phyloP scores from a whole-genome alignment of 2,888 invertebrate species.

The Geotrupes spiniger region DNA sequence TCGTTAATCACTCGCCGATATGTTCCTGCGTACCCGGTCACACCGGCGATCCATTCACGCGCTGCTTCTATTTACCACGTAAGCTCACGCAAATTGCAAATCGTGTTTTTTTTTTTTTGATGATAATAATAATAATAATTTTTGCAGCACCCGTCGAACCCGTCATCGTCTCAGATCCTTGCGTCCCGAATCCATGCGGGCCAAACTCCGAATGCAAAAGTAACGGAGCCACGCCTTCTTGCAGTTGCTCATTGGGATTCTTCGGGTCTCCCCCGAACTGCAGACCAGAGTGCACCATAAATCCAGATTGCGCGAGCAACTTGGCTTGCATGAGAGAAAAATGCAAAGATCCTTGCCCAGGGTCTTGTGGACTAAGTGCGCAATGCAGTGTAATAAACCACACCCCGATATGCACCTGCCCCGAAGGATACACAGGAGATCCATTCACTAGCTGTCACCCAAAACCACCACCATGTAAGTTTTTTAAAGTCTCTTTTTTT shows the following conservation, averaged over 20 bases:
- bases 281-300: slow-evolving; percentile 63
- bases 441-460: slow-evolving; percentile 59
- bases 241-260: slow-evolving; percentile 59
- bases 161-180: slow-evolving; percentile 54
- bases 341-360: slow-evolving; percentile 61
- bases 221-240: slow-evolving; percentile 56
- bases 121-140: no score
- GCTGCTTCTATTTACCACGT: slow-evolving; percentile 48
- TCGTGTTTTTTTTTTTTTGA: slow-evolving; percentile 3
- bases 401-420: slow-evolving; percentile 66
- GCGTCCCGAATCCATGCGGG: slow-evolving; percentile 76
- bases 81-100: background rate
- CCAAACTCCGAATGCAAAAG: slow-evolving; percentile 74
- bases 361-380: slow-evolving; percentile 63
- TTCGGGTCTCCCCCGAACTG: slow-evolving; percentile 65
- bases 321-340: slow-evolving; percentile 58
- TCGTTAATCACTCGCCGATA: slow-evolving; percentile 69
- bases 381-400: slow-evolving; percentile 66
- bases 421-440: slow-evolving; percentile 60
- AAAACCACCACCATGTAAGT: slow-evolving; percentile 48
- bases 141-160: background rate
- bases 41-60: slow-evolving; percentile 66
- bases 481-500: slow-evolving; percentile 7
- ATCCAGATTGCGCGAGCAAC: slow-evolving; percentile 59
- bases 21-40: slow-evolving; percentile 62